Evolutionary conservation across 2,888 invertebrate species (phyloP).

Genomic region (Mylabris sibirica): DNA sequence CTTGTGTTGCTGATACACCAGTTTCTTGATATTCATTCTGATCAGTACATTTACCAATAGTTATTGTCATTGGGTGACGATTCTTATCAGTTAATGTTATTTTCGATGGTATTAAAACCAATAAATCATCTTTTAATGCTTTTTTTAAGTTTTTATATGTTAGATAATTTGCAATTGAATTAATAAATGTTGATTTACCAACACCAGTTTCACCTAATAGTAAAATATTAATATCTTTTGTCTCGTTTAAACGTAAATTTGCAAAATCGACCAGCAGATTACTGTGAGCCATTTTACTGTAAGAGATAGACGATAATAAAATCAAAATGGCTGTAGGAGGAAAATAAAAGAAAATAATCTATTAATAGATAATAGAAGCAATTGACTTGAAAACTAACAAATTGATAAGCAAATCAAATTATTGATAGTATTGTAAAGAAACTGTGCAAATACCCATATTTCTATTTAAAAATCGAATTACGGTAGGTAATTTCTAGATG

Average conservation of each 20-base stretch:
- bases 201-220: conserved; percentile 50
- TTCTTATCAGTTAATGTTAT: conserved; percentile 41
- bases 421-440: no score
- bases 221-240: conserved; percentile 45
- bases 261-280: background rate
- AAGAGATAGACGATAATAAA: background rate
- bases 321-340: background rate
- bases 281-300: background rate
- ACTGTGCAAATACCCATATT: no score
- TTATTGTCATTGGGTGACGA: conserved; percentile 8
- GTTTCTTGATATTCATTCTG: conserved; percentile 32
- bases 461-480: no score
- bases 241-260: conserved; percentile 6
- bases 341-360: background rate
- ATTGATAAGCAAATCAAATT: no score
- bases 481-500: no score
- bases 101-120: conserved; percentile 43
- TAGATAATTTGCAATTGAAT: conserved; percentile 47
- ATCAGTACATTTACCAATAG: conserved; percentile 23
- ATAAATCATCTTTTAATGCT: conserved; percentile 32
- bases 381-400: no score
- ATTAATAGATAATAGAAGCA: background rate
- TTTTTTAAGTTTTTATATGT: conserved; percentile 34
- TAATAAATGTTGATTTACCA: conserved; percentile 52
- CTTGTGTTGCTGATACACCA: conserved; percentile 41